These are phyloP conservation scores for Parnassius apollo DNA, from an alignment of 2,888 invertebrate genomes.

Conservation along the genomic window DNA sequence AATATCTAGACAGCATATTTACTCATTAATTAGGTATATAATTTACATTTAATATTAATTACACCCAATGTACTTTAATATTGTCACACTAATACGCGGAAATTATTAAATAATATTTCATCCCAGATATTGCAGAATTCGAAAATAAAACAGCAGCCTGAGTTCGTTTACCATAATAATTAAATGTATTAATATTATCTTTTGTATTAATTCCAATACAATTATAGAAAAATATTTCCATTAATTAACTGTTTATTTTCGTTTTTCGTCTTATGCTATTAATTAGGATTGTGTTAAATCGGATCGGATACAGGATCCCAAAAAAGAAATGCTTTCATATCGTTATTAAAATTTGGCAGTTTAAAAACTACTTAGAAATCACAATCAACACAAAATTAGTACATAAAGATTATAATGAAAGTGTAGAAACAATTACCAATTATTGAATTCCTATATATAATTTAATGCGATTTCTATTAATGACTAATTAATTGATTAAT, in stretches of 20 bases:
- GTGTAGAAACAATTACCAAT: no score
- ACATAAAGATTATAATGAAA: no score
- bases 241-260: conserved; percentile 45
- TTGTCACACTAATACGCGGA: conserved; percentile 71
- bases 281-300: conserved; percentile 33
- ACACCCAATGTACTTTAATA: conserved; percentile 58
- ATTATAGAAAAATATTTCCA: conserved; percentile 69
- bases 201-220: conserved; percentile 53
- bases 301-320: conserved; percentile 35
- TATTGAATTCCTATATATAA: no score
- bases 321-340: neutral
- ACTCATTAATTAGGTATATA: conserved; percentile 49
- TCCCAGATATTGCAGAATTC: conserved; percentile 71
- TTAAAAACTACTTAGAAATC: no score
- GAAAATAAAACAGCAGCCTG: conserved; percentile 52
- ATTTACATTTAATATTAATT: conserved; percentile 53
- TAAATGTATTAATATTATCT: conserved; percentile 34
- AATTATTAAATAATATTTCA: conserved; percentile 56
- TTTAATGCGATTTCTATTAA: conserved; percentile 17
- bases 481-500: conserved; percentile 16
- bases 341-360: no score
- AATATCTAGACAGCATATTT: conserved; percentile 60
- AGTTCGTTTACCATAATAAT: conserved; percentile 42
- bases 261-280: conserved; percentile 37
- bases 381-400: no score